Base-by-base conservation (phyloP, 2,113 vertebrate genomes). In the Echinops telfairi region DNA sequence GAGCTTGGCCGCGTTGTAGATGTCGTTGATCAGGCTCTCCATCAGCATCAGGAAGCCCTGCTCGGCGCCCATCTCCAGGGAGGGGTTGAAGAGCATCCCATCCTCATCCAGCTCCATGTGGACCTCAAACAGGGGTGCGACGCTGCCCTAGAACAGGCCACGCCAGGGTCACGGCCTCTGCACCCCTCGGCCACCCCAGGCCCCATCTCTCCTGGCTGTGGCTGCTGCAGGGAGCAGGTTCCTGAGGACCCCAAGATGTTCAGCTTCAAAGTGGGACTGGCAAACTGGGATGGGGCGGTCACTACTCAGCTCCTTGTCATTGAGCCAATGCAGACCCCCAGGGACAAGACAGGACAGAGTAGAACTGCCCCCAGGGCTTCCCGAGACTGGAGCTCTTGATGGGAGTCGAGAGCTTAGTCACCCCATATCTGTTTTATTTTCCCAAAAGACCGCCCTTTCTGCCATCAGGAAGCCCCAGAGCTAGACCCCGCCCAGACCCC, bases 121-220 rank as follows among this genome's bases (percentile, higher is more conserved):
- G 71, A 98, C 94, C 96, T 98, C 97, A 0, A 98, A 98, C 81
- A 98, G 66, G 0, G 98, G 98, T 0, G 96, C 94, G 4, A 93
- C 5, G 0, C 23, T 8, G 1, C 83, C 96, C 98, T 98, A 95
- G 90, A 97, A 95, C 2, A 10, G 43, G 12, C 4, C 7, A 0
- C 0, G 0, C 0, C 0, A 8, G 62, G 4, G 47, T 95, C 40
- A 57, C 1, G 0, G 27, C 23, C 68, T 57, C 4, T 38, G 0
- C 0, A 70, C 47, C 47, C 7, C 4, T 15, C 7, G 6, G 6
- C 2, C 0, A 0, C 9, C 0, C 12, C 1, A 1, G 0, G 19
- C 15, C 60, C 47, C 0, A n/a, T 4, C 4, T 1, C 57, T 53
- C 64, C 0, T 12, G 73, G n/a, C 78, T 14, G 1, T 58, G 27